These are phyloP conservation scores for Zaprionus africanus DNA, from an alignment of 1,140 invertebrate species.

Conservation along the genomic window DNA sequence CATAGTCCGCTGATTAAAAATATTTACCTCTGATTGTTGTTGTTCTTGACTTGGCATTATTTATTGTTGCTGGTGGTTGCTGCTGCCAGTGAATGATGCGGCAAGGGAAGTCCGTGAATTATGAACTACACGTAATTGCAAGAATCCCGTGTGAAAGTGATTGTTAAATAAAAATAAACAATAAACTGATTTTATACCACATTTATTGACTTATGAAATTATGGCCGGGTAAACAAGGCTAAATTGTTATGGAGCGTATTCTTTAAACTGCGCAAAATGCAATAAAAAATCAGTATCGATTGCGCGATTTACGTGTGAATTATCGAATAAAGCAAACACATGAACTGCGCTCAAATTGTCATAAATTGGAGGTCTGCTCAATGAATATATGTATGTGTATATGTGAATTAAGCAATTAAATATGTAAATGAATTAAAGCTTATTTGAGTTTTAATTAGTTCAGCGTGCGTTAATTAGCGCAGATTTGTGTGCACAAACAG, in stretches of 20 bases:
- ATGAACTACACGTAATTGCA: slow-evolving; percentile 18
- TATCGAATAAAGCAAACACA: slow-evolving; percentile 20
- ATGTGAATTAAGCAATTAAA: slow-evolving; percentile 63
- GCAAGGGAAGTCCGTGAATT: slow-evolving; percentile 22
- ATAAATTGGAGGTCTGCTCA: not conserved
- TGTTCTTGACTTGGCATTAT: not conserved
- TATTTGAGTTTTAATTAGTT: slow-evolving; percentile 61
- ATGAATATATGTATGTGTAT: slow-evolving; percentile 27
- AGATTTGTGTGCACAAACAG: slow-evolving; percentile 45
- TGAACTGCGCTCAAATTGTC: not conserved
- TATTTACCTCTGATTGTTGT: slow-evolving; percentile 23
- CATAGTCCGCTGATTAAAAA: slow-evolving; percentile 6
- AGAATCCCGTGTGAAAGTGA: not conserved
- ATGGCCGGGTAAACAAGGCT: not conserved
- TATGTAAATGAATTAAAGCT: slow-evolving; percentile 61
- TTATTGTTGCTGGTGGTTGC: slow-evolving; percentile 1
- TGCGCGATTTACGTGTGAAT: slow-evolving; percentile 22
- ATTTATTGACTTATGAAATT: not conserved
- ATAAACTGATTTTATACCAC: not conserved
- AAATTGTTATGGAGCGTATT: not conserved
- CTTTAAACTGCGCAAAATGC: not conserved
- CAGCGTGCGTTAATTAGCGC: slow-evolving; percentile 45
- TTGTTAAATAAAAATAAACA: not conserved
- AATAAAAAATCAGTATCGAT: slow-evolving; percentile 6
- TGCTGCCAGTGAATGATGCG: slow-evolving; percentile 37